Percentiles rank a stretch among this genome's conserved stretches.
Evolutionary conservation across 2,888 invertebrate species (phyloP).

Genomic region (Platypus cylindrus): DNA sequence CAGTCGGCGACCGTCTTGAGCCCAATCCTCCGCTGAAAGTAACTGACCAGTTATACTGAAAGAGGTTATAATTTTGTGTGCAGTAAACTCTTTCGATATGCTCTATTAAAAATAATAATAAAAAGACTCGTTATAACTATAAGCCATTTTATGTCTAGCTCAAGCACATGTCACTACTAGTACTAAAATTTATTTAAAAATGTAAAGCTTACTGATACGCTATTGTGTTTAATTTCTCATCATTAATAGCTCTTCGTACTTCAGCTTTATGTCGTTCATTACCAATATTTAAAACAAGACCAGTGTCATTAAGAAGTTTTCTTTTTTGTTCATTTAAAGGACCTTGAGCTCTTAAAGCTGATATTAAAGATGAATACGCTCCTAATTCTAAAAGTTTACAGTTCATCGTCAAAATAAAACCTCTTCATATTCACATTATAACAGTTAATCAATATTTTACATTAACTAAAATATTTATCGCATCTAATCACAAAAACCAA

Average conservation of each 20-base stretch:
- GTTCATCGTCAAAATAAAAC: too few species aligned
- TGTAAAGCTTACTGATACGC: conserved; percentile 87
- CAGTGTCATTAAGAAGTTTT: conserved; percentile 70
- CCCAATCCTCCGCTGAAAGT: conserved; percentile 61
- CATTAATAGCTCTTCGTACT: conserved; percentile 81
- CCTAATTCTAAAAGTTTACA: conserved; percentile 75
- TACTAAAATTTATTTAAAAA: too few species aligned
- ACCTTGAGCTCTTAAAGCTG: conserved; percentile 87
- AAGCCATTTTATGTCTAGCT: too few species aligned
- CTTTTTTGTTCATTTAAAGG: conserved; percentile 72
- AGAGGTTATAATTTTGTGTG: conserved; percentile 5
- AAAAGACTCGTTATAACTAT: too few species aligned
- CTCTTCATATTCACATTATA: too few species aligned
- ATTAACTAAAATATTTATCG: too few species aligned
- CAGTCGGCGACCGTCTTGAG: conserved; percentile 71
- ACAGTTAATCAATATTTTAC: too few species aligned
- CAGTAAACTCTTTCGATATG: too few species aligned
- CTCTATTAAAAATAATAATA: too few species aligned
- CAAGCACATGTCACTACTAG: too few species aligned
- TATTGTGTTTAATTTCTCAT: conserved; percentile 77
- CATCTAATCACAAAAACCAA: too few species aligned
- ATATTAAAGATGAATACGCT: conserved; percentile 81
- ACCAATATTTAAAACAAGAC: conserved; percentile 71
- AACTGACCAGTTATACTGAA: conserved; percentile 52
- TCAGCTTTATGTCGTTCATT: conserved; percentile 87